Evolutionary conservation across 1,140 invertebrate genomes (phyloP), one percentile per base, ranked within the genome.

Genomic region (Lanistes nyassanus): DNA sequence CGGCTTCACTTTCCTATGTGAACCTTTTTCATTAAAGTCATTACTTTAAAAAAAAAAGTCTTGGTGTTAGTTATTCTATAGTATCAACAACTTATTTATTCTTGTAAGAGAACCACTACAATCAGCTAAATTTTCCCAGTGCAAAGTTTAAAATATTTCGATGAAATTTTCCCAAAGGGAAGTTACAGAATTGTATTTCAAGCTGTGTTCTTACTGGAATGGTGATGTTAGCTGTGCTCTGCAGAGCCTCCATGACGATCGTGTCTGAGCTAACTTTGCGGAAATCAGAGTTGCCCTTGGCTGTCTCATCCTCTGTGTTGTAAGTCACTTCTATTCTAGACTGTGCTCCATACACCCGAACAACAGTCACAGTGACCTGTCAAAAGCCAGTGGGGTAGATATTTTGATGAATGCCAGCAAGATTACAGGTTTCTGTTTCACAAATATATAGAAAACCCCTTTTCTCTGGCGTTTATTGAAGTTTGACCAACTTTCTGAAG

Each of bases 311-410:
- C 31, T 81, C 53, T 31, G 83, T 83, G 21, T 76, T 60, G 76
- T 85, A 88, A 13, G 66, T 75, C 23, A 86, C 71, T 58, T 84
- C 82, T n/a, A 88, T 67, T 67, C 79, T 83, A 7, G 81, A 80
- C 23, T 82, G 76, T 16, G 82, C 86, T 36, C 87, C 87, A 80
- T 84, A 88, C 51, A 85, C 21, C 23, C 87, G 79, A 42, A 81
- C 72, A 3, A 88, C 79, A 39, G 75, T 79, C 39, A 87, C 77
- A 62, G 77, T 81, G 29, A 85, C 78, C 86, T 87, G 65, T 36
- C 76, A 69, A 51, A 21, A 75, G 31, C 2, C 42, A 47, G 9
- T 16, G 19, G 42, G 42, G 9, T 16, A 47, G 19, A 47, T 47
- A 9, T 47, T 47, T 47, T 47, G 9, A 6, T 6, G 9, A 47